Conservation (phyloP, 2,113 vertebrate species). For the Embiotoca jacksoni region DNA sequence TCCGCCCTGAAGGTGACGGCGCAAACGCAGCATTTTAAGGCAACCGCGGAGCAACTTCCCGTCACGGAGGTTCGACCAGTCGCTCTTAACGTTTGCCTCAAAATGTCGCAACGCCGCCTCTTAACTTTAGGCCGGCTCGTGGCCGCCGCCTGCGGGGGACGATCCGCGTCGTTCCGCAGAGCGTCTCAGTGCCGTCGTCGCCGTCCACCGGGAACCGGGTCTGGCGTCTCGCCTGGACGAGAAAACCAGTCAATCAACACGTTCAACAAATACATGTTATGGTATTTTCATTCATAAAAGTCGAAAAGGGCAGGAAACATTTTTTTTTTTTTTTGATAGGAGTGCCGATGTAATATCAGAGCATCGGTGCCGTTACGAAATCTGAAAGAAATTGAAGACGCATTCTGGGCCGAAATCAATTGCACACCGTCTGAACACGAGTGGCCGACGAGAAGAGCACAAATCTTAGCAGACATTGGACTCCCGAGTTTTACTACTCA, state of each 20-base stretch:
- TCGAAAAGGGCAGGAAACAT: too few relatives aligned
- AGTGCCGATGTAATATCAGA: too few relatives aligned
- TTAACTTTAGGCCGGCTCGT: slow-evolving; percentile 27
- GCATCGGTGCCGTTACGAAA: too few relatives aligned
- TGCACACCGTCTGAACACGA: too few relatives aligned
- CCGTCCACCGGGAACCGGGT: not conserved
- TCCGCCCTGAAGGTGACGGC: slow-evolving; percentile 8
- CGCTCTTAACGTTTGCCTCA: slow-evolving; percentile 2
- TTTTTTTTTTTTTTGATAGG: too few relatives aligned
- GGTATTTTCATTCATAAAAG: too few relatives aligned
- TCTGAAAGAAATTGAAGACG: too few relatives aligned
- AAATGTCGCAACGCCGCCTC: slow-evolving; percentile 24
- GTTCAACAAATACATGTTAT: too few relatives aligned
- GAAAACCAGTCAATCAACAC: not conserved
- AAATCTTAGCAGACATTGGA: too few relatives aligned
- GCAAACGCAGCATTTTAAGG: not conserved
- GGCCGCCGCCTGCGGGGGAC: slow-evolving; percentile 27
- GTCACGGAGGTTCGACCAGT: slow-evolving; percentile 3
- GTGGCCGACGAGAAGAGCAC: too few relatives aligned
- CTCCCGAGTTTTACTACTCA: too few relatives aligned
- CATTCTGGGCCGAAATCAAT: too few relatives aligned
- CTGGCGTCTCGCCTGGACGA: not conserved
- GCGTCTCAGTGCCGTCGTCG: slow-evolving; percentile 20
- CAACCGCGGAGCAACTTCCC: not conserved
- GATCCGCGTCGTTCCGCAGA: slow-evolving; percentile 4